A percentile compares a stretch with the other conserved stretches of the same genome.
Evolutionary conservation across 2,797 vertebrate species (phyloP).

Genomic region (Peromyscus aztecus): DNA sequence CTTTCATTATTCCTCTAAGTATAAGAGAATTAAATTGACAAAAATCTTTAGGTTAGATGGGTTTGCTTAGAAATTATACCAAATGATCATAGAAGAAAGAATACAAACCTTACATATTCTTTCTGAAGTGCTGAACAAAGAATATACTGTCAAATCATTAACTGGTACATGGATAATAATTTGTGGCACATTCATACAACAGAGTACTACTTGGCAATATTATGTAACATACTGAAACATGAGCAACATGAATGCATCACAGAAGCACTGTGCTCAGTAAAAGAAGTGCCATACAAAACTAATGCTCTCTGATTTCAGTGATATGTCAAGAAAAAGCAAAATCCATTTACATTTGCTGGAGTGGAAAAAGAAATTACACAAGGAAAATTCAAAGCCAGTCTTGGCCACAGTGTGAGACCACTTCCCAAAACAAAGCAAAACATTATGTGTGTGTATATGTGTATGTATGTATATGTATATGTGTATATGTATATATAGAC

Average conservation of each 20-base stretch:
- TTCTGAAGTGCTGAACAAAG: neutral
- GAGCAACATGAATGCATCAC: neutral
- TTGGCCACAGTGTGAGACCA: neutral
- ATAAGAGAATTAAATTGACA: neutral
- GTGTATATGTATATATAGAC: neutral
- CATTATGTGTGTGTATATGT: too few species aligned
- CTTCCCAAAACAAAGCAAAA: neutral
- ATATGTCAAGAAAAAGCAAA: neutral
- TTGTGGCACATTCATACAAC: neutral
- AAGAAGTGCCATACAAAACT: neutral
- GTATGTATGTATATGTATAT: neutral
- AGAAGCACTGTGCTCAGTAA: neutral
- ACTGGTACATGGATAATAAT: neutral
- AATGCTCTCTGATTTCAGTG: neutral
- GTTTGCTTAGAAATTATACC: neutral
- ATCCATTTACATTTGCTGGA: neutral
- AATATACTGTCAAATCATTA: conserved; percentile 18
- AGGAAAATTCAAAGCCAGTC: neutral
- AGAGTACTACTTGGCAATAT: neutral
- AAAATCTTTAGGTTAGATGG: neutral
- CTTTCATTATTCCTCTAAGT: neutral
- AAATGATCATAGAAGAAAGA: neutral
- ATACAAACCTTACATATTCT: neutral
- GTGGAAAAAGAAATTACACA: neutral
- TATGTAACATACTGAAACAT: neutral